A percentile compares a stretch with the other conserved stretches of the same genome.
Evolutionary conservation across 2,888 invertebrate genomes (phyloP).

Genomic region (Pseudoips prasinana): DNA sequence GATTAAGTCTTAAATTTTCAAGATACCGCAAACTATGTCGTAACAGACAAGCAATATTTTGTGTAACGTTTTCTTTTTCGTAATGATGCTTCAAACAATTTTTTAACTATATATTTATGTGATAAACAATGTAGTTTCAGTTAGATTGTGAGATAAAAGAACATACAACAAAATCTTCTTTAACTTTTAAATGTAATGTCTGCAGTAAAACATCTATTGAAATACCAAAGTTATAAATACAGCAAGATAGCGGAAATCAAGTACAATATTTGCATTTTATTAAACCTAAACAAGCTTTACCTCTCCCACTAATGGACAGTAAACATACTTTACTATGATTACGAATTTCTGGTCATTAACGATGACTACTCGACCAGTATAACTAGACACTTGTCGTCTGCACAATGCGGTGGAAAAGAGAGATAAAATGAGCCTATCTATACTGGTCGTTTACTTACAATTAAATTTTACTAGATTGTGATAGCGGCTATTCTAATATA

Average conservation of each 20-base stretch:
- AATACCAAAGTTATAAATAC: too few species aligned
- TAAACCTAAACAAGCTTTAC: constrained; percentile 35
- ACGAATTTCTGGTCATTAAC: constrained; percentile 43
- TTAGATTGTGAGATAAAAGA: too few species aligned
- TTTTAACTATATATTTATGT: too few species aligned
- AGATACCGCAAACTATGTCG: too few species aligned
- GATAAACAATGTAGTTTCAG: too few species aligned
- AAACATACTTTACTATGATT: constrained; percentile 44
- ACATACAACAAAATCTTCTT: too few species aligned
- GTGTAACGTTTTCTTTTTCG: too few species aligned
- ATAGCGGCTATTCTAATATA: constrained; percentile 48
- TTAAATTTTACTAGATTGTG: constrained; percentile 37
- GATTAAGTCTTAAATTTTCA: too few species aligned
- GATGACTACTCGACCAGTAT: constrained; percentile 32
- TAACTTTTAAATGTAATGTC: too few species aligned
- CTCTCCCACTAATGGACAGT: constrained; percentile 52
- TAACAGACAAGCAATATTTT: too few species aligned
- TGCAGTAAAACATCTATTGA: too few species aligned
- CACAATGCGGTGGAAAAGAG: constrained; percentile 18
- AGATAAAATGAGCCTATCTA: constrained; percentile 27
- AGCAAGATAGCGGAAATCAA: constrained; percentile 10
- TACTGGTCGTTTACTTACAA: constrained; percentile 33
- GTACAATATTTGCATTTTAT: constrained; percentile 18
- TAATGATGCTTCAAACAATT: too few species aligned
- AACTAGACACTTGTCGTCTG: constrained; percentile 24